Conservation (phyloP, 2,797 vertebrate species). For the Orientallactaga sibirica region DNA sequence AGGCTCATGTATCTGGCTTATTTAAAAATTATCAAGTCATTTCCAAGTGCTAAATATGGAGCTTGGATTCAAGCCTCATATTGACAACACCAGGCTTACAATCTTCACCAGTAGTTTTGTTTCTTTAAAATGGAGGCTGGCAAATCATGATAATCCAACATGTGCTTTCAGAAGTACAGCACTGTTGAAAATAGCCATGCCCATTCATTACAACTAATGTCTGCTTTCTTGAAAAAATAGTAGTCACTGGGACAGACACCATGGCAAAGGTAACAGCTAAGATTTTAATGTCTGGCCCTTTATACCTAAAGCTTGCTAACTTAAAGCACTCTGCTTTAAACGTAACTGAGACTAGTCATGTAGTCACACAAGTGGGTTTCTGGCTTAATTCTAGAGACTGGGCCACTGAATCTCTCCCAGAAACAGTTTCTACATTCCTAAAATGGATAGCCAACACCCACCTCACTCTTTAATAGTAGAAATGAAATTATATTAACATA, state of each 20-base stretch:
- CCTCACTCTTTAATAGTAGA: not conserved
- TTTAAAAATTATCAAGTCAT: conserved; percentile 12
- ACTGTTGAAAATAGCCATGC: conserved; percentile 2
- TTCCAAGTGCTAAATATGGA: not conserved
- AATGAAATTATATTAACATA: not conserved
- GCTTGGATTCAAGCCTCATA: not conserved
- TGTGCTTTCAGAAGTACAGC: conserved; percentile 35
- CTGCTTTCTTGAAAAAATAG: not conserved
- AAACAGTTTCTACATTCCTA: not conserved
- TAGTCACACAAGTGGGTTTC: conserved; percentile 19
- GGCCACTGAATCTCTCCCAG: conserved; percentile 7
- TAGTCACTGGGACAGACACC: not conserved
- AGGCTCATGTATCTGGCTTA: not conserved
- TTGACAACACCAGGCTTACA: not conserved
- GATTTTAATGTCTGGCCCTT: conserved; percentile 39
- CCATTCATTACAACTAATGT: conserved; percentile 33
- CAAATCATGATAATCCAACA: not conserved
- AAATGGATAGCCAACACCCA: not conserved
- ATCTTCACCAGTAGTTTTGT: conserved; percentile 22
- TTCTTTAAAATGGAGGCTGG: not conserved
- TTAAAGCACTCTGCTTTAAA: conserved; percentile 12
- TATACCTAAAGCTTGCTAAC: conserved; percentile 13
- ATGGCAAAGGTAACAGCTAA: not conserved
- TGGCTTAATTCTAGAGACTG: conserved; percentile 34
- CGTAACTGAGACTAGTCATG: not conserved